Evolutionary conservation across 2,888 invertebrate genomes (phyloP).

Genomic region (Andricus curvator): DNA sequence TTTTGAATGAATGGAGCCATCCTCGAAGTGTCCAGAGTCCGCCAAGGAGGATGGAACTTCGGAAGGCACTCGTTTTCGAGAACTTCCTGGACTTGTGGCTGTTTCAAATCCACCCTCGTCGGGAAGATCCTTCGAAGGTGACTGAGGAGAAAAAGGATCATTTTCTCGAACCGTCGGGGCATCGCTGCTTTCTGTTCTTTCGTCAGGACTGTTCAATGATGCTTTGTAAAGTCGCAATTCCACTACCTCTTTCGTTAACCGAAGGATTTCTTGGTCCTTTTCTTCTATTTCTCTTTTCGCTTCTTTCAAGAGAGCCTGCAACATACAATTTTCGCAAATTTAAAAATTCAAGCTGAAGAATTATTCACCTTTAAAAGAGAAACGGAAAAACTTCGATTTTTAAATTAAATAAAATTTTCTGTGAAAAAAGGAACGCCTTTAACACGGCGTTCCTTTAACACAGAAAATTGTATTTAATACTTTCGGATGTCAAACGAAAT

Average conservation of each 20-base stretch:
- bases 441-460: too few species aligned
- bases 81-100: constrained; percentile 79
- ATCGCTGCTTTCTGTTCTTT: constrained; percentile 88
- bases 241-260: constrained; percentile 88
- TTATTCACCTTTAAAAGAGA: neutral
- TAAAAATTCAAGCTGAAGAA: neutral
- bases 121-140: constrained; percentile 80
- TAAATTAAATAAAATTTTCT: too few species aligned
- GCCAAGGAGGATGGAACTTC: constrained; percentile 89
- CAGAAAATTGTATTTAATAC: too few species aligned
- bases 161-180: constrained; percentile 87
- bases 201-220: constrained; percentile 88
- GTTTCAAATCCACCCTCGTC: constrained; percentile 74
- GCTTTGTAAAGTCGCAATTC: constrained; percentile 90
- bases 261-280: constrained; percentile 90
- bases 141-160: constrained; percentile 80
- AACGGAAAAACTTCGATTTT: too few species aligned
- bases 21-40: constrained; percentile 93
- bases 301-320: constrained; percentile 83
- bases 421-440: too few species aligned
- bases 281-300: constrained; percentile 88
- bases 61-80: constrained; percentile 78
- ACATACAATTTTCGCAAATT: neutral
- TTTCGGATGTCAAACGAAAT: too few species aligned
- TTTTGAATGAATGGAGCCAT: constrained; percentile 89